These are phyloP conservation scores for Philhelius pedissequus DNA, from an alignment of 2,888 invertebrate genomes.

Conservation along the genomic window DNA sequence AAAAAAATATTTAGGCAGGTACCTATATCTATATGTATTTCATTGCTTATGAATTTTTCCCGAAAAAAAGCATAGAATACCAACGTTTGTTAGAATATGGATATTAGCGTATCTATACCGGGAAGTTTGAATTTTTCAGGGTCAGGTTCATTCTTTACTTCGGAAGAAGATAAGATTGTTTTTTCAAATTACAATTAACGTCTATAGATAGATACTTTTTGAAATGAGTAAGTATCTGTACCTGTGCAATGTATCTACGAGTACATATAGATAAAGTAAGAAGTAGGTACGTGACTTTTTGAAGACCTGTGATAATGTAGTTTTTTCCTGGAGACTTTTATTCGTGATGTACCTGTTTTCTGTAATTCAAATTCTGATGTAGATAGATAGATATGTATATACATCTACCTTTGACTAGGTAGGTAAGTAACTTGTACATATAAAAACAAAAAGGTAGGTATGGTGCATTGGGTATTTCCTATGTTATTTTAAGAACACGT, in stretches of 20 bases:
- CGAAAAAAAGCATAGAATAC: slow-evolving; percentile 26
- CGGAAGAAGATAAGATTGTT: not conserved
- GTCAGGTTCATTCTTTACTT: slow-evolving; percentile 37
- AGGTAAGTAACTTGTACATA: too few relatives aligned
- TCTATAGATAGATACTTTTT: slow-evolving; percentile 1
- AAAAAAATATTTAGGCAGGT: not conserved
- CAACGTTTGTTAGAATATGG: slow-evolving; percentile 37
- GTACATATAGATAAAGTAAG: not conserved
- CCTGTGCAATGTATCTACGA: slow-evolving; percentile 16
- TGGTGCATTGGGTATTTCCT: slow-evolving; percentile 32
- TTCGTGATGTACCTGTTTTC: slow-evolving; percentile 60
- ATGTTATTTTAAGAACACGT: slow-evolving; percentile 56
- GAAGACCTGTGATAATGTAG: slow-evolving; percentile 46
- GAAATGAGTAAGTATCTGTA: not conserved
- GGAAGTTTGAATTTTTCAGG: slow-evolving; percentile 38
- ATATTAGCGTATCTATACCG: not conserved
- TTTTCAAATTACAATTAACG: slow-evolving; percentile 16
- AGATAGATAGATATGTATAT: not conserved
- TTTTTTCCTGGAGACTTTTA: slow-evolving; percentile 20
- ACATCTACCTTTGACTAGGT: not conserved
- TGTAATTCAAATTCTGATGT: slow-evolving; percentile 33
- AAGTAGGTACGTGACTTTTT: slow-evolving; percentile 8
- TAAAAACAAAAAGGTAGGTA: too few relatives aligned
- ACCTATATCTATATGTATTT: not conserved
- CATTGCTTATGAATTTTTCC: slow-evolving; percentile 24